phyloP scores from a whole-genome alignment of 2,888 invertebrate species.

The Hedychridium roseum region DNA sequence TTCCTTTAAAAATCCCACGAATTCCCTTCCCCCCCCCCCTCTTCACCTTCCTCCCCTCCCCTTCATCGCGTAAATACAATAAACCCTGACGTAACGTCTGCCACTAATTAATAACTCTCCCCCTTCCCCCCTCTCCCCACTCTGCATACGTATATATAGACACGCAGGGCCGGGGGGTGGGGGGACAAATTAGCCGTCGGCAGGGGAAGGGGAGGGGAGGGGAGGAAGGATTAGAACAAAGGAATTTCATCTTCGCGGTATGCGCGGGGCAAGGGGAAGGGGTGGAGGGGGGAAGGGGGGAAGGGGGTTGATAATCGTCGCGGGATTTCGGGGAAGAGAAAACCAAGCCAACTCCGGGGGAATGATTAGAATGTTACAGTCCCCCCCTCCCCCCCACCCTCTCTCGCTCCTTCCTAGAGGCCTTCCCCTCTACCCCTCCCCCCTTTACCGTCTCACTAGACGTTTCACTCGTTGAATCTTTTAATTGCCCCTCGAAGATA shows the following conservation, averaged over 20 bases:
- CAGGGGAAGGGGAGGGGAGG: constrained; percentile 24
- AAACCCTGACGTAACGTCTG: too few relatives aligned
- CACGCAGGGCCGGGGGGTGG: constrained; percentile 7
- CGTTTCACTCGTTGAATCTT: too few relatives aligned
- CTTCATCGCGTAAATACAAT: too few relatives aligned
- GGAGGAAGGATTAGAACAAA: constrained; percentile 33
- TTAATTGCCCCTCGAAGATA: too few relatives aligned
- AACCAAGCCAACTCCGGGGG: too few relatives aligned
- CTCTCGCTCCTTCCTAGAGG: neutral
- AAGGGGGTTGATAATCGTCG: too few relatives aligned
- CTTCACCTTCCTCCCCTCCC: too few relatives aligned
- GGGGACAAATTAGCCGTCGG: neutral
- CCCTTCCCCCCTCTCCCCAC: neutral
- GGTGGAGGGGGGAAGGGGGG: too few relatives aligned
- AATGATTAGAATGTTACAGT: too few relatives aligned
- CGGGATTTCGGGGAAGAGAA: too few relatives aligned
- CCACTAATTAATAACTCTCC: too few relatives aligned
- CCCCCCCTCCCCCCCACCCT: constrained; percentile 1
- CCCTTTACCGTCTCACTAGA: neutral
- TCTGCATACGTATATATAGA: constrained; percentile 3
- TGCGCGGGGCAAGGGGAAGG: neutral
- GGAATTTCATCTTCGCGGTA: constrained; percentile 49
- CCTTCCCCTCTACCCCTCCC: neutral
- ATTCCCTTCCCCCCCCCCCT: neutral
- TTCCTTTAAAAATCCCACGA: constrained; percentile 16